phyloP scores from a whole-genome alignment of 2,113 vertebrate genomes.

The Alces alces region DNA sequence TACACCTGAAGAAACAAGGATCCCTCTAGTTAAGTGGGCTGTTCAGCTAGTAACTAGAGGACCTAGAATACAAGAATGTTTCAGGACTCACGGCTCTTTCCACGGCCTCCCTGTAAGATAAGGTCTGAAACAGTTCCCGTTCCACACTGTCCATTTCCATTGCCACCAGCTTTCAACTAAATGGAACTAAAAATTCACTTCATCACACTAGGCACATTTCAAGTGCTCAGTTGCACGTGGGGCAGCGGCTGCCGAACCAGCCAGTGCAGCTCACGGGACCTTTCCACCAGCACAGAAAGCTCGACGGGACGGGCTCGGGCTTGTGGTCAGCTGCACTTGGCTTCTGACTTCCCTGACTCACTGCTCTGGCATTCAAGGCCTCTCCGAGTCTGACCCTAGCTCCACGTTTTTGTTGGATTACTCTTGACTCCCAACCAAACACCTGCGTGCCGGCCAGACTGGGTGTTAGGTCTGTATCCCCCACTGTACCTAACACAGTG shows the following conservation, averaged over 20 bases:
- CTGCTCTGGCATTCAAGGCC: background rate
- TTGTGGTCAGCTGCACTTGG: background rate
- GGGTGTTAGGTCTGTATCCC: background rate
- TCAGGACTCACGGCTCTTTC: background rate
- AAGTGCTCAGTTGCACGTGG: background rate
- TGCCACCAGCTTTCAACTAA: background rate
- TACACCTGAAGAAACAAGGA: background rate
- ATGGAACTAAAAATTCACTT: background rate
- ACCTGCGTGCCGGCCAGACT: background rate
- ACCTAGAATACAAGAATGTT: background rate
- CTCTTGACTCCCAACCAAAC: background rate
- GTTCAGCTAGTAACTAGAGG: background rate
- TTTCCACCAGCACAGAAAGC: background rate
- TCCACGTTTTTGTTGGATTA: background rate
- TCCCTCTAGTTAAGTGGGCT: background rate
- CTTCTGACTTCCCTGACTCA: background rate
- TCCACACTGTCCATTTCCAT: background rate
- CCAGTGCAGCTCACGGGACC: background rate
- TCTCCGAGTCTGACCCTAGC: background rate
- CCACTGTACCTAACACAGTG: background rate
- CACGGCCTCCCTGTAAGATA: background rate
- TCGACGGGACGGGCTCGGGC: background rate
- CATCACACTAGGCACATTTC: background rate
- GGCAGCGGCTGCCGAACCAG: background rate
- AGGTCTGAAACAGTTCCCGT: background rate